Percentiles rank a stretch among this genome's conserved stretches.
These are phyloP conservation scores for Rhyacophila brunnea DNA, from an alignment of 1,140 invertebrate genomes.

Conservation along the genomic window DNA sequence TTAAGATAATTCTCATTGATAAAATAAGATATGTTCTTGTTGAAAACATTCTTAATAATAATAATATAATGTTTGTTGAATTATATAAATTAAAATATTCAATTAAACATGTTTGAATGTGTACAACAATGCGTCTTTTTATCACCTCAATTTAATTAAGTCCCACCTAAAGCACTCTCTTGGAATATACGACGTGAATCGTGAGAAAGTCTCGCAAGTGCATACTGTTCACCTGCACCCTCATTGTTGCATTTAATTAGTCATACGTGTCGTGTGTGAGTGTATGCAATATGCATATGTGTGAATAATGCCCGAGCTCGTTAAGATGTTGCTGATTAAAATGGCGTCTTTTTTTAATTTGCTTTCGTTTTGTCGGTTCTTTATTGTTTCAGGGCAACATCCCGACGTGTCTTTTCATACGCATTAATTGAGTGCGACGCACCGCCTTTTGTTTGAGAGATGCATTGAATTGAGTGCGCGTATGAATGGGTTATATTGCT, in stretches of 20 bases:
- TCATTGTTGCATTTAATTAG: slow-evolving; percentile 14
- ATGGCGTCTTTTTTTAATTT: slow-evolving; percentile 3
- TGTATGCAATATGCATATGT: slow-evolving; percentile 11
- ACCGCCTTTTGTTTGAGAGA: not conserved
- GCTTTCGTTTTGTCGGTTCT: not conserved
- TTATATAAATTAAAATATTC: too few relatives aligned
- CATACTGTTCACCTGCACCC: not conserved
- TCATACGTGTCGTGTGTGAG: not conserved
- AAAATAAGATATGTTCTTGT: too few relatives aligned
- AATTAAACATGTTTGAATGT: too few relatives aligned
- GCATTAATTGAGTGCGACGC: not conserved
- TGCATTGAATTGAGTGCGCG: too few relatives aligned
- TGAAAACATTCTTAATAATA: too few relatives aligned
- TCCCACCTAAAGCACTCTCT: slow-evolving; percentile 4
- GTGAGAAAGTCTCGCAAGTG: not conserved
- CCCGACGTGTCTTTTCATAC: not conserved
- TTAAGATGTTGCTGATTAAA: slow-evolving; percentile 16
- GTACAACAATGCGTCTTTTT: too few relatives aligned
- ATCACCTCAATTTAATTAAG: too few relatives aligned
- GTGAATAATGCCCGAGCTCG: slow-evolving; percentile 11
- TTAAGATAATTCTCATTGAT: too few relatives aligned
- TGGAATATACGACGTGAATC: slow-evolving; percentile 2
- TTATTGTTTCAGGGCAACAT: too few relatives aligned
- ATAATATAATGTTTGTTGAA: too few relatives aligned
- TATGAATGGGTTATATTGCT: too few relatives aligned